Conservation (phyloP, 2,888 invertebrate genomes). For the Linnaemya tessellans region DNA sequence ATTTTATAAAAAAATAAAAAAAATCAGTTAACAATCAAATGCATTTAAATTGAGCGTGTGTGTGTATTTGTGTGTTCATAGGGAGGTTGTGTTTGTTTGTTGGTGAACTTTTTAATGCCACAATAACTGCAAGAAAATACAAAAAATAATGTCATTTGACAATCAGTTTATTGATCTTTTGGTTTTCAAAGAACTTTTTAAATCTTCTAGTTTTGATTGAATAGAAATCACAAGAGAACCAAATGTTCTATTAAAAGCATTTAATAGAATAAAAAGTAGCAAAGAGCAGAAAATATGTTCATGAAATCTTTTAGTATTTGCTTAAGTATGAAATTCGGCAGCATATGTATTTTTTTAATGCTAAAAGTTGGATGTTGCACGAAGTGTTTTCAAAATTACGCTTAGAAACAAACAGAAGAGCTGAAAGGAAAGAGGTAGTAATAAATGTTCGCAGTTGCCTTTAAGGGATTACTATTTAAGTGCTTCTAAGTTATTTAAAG, state of each 20-base stretch:
- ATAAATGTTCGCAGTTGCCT: no score
- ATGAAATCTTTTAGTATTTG: neutral
- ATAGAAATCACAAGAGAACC: constrained; percentile 49
- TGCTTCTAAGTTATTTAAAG: no score
- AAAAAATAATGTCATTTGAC: constrained; percentile 38
- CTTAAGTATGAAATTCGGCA: no score
- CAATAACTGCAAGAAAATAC: constrained; percentile 28
- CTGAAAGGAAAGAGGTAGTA: no score
- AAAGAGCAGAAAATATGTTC: neutral
- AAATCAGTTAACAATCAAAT: constrained; percentile 66
- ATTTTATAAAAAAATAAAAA: constrained; percentile 42
- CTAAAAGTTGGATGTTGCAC: no score
- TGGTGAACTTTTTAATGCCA: constrained; percentile 27
- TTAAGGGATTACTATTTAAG: no score
- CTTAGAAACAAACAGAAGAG: no score
- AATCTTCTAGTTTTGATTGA: constrained; percentile 26
- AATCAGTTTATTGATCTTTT: constrained; percentile 66
- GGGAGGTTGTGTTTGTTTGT: neutral
- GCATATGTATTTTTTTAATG: no score
- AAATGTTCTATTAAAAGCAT: constrained; percentile 28
- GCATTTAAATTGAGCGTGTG: constrained; percentile 48
- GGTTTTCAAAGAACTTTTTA: constrained; percentile 43
- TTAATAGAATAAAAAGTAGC: neutral
- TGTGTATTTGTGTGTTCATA: neutral
- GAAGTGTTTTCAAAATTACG: no score